phyloP scores from a whole-genome alignment of 53 echinoderm and acorn worm species.

The Zoroaster sp. region DNA sequence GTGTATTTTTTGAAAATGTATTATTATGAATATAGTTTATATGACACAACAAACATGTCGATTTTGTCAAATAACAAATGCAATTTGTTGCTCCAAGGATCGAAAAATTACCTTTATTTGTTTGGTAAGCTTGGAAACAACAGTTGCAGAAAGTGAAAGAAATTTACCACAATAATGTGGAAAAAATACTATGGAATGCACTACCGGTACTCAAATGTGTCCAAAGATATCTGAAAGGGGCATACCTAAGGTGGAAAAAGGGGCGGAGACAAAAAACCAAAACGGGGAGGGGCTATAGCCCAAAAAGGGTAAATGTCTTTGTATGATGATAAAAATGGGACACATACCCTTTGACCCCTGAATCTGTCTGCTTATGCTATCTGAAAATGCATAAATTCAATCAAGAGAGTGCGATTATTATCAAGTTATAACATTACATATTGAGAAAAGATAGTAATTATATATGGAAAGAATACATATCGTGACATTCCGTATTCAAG shows the following conservation, averaged over 20 bases:
- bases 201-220: no score
- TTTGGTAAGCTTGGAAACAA: not conserved
- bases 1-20: not conserved
- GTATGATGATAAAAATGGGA: no score
- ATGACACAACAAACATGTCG: not conserved
- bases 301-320: no score
- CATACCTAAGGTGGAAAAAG: no score
- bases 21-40: not conserved
- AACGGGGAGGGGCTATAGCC: no score
- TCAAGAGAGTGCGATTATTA: not conserved
- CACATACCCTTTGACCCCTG: no score
- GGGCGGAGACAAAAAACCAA: no score
- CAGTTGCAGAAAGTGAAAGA: not conserved
- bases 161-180: not conserved
- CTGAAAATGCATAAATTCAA: not conserved
- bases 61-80: not conserved
- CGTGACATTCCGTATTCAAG: not conserved
- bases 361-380: not conserved
- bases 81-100: not conserved
- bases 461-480: not conserved
- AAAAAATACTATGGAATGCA: not conserved
- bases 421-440: not conserved
- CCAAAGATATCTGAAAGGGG: no score
- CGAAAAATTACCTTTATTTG: not conserved
- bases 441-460: not conserved